Base-by-base conservation (phyloP, 1,140 invertebrate species). In the Octopus bimaculoides region DNA sequence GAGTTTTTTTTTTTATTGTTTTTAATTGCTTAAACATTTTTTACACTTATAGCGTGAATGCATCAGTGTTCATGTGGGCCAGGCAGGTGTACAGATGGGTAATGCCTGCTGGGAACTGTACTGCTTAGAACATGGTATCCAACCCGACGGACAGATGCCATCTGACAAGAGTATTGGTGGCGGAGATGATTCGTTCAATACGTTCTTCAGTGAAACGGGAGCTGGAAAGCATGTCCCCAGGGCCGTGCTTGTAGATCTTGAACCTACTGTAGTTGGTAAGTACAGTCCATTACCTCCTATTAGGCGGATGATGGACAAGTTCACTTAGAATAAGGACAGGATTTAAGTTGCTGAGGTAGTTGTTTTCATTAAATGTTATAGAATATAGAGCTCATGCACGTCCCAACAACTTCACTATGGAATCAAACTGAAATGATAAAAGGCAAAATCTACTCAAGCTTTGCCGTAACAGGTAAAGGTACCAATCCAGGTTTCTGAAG, bases 21-120 rank as follows among this genome's bases (percentile, higher is more conserved):
- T 41, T 41, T 41, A 41, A 41, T 41, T 41, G 26, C 26, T 41
- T 41, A 41, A 41, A 41, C 56, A 61, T 61, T 1, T 77, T 69
- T 71, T 75, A 75, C 77, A 73, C 73, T 82, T 79, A 6, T 81
- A 88, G 92, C 88, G 91, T 80, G 95, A 96, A 92, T 95, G 94
- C 87, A 94, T 96, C 86, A 95, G 94, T 84, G 93, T 96, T 81
- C 95, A 96, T 90, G 93, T 96, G 85, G 95, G 95, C 61, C 95
- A 97, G 91, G 95, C 95, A 80, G 95, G 95, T 74, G 95, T 96
- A 5, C 96, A 97, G 91, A 96, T 96, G 87, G 96, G 95, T 82
- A 96, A 96, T 89, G 94, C 94, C 77, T 93, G 92, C 85, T 93
- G 92, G 92, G 96, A 97, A 88, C 91, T 97, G 78, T 97, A 87